phyloP scores from a whole-genome alignment of 1,140 invertebrate genomes.

The Adoxophyes honmai region DNA sequence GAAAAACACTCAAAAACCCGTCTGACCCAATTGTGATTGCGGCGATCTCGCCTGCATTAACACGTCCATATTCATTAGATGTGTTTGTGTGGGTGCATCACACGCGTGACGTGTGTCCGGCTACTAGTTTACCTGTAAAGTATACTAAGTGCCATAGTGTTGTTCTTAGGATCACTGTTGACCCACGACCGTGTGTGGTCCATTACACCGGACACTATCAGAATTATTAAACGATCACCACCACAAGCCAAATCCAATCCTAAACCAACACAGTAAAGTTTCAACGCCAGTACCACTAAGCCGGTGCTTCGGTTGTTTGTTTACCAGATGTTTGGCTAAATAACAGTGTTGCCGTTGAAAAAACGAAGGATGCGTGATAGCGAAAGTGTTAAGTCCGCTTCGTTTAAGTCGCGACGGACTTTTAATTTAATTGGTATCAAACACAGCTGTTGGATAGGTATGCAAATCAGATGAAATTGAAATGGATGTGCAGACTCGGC shows the following conservation, averaged over 20 bases:
- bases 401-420: constrained; percentile 35
- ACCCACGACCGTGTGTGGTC: constrained; percentile 70
- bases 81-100: constrained; percentile 16
- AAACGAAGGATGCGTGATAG: constrained; percentile 50
- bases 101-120: constrained; percentile 40
- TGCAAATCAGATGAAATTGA: constrained; percentile 64
- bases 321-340: constrained; percentile 42
- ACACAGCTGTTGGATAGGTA: constrained; percentile 37
- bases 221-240: constrained; percentile 30
- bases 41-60: constrained; percentile 1
- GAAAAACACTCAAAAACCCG: neutral
- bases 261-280: constrained; percentile 24
- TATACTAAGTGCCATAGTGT: constrained; percentile 70
- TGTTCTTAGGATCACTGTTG: constrained; percentile 64
- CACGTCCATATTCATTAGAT: constrained; percentile 12
- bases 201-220: constrained; percentile 22
- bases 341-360: constrained; percentile 52
- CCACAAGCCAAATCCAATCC: constrained; percentile 27
- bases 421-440: constrained; percentile 35
- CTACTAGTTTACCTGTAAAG: constrained; percentile 68
- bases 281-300: neutral
- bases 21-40: neutral
- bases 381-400: constrained; percentile 63
- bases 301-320: constrained; percentile 4
- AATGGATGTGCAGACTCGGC: constrained; percentile 37